These are phyloP conservation scores for Actinopyga echinites DNA, from an alignment of 53 echinoderm and acorn worm genomes.

Conservation along the genomic window DNA sequence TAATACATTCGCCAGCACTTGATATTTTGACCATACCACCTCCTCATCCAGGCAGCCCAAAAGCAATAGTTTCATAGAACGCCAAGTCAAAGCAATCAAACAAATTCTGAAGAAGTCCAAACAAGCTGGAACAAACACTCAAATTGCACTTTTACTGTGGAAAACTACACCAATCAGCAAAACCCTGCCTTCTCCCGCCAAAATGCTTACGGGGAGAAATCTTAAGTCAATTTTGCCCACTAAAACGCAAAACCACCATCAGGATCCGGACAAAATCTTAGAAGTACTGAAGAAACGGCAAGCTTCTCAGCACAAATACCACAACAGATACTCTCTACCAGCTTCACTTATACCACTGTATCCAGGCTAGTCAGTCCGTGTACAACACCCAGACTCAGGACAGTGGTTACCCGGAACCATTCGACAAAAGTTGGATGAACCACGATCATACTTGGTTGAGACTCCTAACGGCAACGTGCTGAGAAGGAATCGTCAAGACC, in stretches of 20 bases:
- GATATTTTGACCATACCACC: no score
- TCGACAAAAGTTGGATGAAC: background rate
- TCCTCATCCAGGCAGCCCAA: constrained; percentile 50
- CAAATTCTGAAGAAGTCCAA: constrained; percentile 33
- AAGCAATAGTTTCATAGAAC: constrained; percentile 52
- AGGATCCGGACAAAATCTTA: background rate
- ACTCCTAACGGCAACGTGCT: constrained; percentile 14
- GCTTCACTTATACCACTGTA: background rate
- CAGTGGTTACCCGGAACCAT: constrained; percentile 18
- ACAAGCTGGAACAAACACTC: constrained; percentile 15
- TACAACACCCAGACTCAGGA: constrained; percentile 5
- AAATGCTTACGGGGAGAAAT: background rate
- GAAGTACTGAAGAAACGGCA: background rate
- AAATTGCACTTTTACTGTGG: constrained; percentile 35
- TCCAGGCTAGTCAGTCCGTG: constrained; percentile 18
- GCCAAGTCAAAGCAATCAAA: constrained; percentile 33
- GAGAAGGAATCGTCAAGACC: constrained; percentile 18
- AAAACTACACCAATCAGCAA: constrained; percentile 31
- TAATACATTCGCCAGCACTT: no score
- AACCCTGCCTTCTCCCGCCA: background rate
- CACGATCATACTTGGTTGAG: constrained; percentile 16
- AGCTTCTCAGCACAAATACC: background rate
- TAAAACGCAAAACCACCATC: background rate
- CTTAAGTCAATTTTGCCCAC: background rate
- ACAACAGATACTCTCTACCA: background rate